Conservation (phyloP, 2,113 vertebrate genomes). For the Callionymus lyra region DNA sequence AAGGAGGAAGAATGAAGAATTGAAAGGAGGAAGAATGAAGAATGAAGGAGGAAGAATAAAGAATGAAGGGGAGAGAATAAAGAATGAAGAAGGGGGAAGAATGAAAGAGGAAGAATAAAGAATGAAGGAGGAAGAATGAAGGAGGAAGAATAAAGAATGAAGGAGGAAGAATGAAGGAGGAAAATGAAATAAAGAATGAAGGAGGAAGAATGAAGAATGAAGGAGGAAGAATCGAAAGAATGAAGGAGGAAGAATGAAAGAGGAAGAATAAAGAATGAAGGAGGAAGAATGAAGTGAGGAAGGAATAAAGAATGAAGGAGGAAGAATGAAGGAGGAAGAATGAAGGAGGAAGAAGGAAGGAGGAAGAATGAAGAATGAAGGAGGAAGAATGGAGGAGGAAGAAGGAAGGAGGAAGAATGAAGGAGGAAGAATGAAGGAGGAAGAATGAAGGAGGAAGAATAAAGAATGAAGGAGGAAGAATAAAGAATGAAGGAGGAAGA, state of each 20-base stretch:
- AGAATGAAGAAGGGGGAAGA: no score
- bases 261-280: background rate
- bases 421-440: no score
- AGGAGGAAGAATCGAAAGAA: no score
- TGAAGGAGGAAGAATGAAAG: no score
- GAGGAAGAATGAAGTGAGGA: background rate
- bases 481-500: background rate
- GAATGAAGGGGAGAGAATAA: background rate
- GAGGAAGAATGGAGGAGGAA: background rate
- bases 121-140: no score
- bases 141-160: background rate
- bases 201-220: background rate
- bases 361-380: background rate
- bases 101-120: no score
- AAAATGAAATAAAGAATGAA: no score
- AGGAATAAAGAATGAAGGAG: no score
- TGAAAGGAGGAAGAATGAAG: no score
- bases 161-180: background rate
- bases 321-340: no score
- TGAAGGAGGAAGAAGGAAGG: no score
- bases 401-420: background rate
- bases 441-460: background rate
- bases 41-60: background rate
- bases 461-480: background rate
- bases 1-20: background rate